phyloP scores from a whole-genome alignment of 2,888 invertebrate species.

The Yponomeuta cagnagella region DNA sequence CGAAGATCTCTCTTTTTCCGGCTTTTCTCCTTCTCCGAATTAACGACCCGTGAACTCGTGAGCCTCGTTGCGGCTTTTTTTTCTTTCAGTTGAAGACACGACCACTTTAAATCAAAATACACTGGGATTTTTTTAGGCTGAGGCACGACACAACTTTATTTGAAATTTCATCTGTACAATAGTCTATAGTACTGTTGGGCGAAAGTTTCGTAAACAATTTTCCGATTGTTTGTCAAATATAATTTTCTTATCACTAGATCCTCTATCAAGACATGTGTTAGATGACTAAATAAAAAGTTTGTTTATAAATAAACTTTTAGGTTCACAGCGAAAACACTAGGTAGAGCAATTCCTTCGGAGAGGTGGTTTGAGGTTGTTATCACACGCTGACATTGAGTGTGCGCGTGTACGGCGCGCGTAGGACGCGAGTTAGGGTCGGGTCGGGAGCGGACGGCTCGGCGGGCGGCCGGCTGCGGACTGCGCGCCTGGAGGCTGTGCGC shows the following conservation, averaged over 20 bases:
- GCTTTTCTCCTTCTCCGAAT: slow-evolving; percentile 50
- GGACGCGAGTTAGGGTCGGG: slow-evolving; percentile 26
- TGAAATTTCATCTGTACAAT: background rate
- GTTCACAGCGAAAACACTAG: slow-evolving; percentile 44
- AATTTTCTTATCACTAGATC: slow-evolving; percentile 16
- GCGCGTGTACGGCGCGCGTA: slow-evolving; percentile 37
- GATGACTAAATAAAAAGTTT: slow-evolving; percentile 22
- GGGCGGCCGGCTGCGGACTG: slow-evolving; percentile 68
- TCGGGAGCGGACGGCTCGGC: slow-evolving; percentile 57
- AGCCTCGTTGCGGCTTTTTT: slow-evolving; percentile 48
- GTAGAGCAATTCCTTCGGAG: slow-evolving; percentile 52
- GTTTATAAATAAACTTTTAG: slow-evolving; percentile 31
- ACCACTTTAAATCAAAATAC: slow-evolving; percentile 54
- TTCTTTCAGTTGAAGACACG: slow-evolving; percentile 61
- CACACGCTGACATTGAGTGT: slow-evolving; percentile 34
- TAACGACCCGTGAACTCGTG: slow-evolving; percentile 69
- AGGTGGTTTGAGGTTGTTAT: slow-evolving; percentile 56
- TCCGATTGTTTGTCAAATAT: background rate
- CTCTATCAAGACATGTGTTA: slow-evolving; percentile 24
- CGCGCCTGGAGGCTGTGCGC: slow-evolving; percentile 48
- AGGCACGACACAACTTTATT: slow-evolving; percentile 5
- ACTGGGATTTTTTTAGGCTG: slow-evolving; percentile 18
- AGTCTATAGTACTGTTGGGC: background rate
- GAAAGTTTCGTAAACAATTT: slow-evolving; percentile 1
- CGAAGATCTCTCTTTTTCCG: slow-evolving; percentile 51